A percentile compares a stretch with the other conserved stretches of the same genome.
Conservation (phyloP, 2,113 vertebrate genomes). For the Progne subis region DNA sequence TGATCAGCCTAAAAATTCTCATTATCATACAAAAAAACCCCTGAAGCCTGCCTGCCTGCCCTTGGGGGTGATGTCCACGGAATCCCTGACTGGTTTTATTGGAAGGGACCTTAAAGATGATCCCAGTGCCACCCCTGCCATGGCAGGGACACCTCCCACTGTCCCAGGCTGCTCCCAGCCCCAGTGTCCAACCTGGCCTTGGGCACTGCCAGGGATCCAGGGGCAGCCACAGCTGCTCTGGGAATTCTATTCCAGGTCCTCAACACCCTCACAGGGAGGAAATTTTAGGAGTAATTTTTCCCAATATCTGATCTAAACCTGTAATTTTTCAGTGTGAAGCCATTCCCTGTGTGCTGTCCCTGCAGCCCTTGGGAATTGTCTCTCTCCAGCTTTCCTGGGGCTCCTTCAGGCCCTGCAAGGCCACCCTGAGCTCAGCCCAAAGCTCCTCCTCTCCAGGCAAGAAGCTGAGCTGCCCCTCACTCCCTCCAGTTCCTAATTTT, state of each 20-base stretch:
- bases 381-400: neutral
- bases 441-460: neutral
- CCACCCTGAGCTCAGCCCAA: neutral
- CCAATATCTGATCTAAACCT: no score
- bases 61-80: neutral
- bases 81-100: neutral
- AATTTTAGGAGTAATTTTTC: no score
- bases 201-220: neutral
- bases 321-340: neutral
- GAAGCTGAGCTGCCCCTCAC: neutral
- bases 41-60: neutral
- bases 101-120: rapidly evolving
- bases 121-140: rapidly evolving
- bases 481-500: neutral
- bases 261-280: neutral
- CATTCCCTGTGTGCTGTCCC: neutral
- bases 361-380: neutral
- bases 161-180: neutral
- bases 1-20: neutral
- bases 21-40: neutral
- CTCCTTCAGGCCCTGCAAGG: neutral
- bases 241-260: neutral
- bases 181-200: neutral
- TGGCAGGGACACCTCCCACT: neutral
- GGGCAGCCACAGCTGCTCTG: neutral